Evolutionary conservation across 2,797 vertebrate genomes (phyloP), one percentile per base, ranked within the genome.

Genomic region (Typhlichthys eigenmanni): DNA sequence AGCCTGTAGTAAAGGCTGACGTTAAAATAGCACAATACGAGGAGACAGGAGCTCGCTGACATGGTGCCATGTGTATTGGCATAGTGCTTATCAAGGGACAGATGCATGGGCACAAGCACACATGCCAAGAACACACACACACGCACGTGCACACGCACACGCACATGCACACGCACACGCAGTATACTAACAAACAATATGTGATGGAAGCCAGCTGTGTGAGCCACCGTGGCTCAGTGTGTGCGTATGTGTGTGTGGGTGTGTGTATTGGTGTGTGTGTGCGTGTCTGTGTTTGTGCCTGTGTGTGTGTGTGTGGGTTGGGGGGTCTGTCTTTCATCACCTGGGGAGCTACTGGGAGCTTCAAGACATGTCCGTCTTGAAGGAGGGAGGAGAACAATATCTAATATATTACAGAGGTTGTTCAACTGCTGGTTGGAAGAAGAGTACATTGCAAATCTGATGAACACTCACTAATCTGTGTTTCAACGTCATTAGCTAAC

Each of bases 151-250:
- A 17, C 56, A 43, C 16, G 32, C 16, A 60, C 56, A 60, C 65
- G 59, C 47, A 55, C 56, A 55, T 19, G 17, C 12, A 34, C 53
- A 55, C 5, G 19, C 11, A 13, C 52, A 53, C 29, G 10, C 8
- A n/a, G 7, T 43, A 29, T 58, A 24, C 43, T 34, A 13, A 13
- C 43, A 38, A 38, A 19, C 51, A 7, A 13, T 7, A 53, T 50
- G 17, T 72, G 75, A 86, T 81, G 69, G 65, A 78, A 85, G 62
- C 60, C 86, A 86, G 81, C 81, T 84, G 79, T 79, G 68, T 76
- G 24, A 24, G 24, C 3, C 24, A 24, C 24, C 24, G 24, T 24
- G 24, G 24, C 24, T 24, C 24, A 24, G 24, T 24, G 19, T 24
- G 19, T 24, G 19, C 19, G 11, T 48, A 12, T 17, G 9, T 43